Base-by-base conservation (phyloP, 2,797 vertebrate genomes). In the Notoglanidium macrostoma region DNA sequence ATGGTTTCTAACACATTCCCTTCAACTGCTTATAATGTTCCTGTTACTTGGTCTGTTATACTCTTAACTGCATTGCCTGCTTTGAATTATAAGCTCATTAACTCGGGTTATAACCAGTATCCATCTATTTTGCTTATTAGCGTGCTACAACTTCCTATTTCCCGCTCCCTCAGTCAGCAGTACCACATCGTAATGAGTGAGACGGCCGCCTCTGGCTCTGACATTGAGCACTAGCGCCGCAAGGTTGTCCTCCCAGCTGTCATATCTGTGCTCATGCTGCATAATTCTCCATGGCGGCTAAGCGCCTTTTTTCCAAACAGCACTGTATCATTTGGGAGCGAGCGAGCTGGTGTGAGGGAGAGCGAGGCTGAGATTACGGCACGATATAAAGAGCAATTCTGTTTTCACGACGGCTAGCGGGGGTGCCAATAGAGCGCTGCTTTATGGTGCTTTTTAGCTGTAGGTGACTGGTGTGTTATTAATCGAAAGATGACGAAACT, bases 231-330 rank as follows among this genome's bases (percentile, higher is more conserved):
- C 82, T 83, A 92, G 89, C 83, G 86, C 86, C 87, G 87, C 90
- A 92, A 92, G 94, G 94, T 94, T 90, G 85, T 89, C 85, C 88
- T 88, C 86, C 86, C 78, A 91, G 87, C 92, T 87, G 91, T 92
- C 92, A 91, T 87, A 87, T 90, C 83, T 87, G 87, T 84, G 61
- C 76, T 85, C 32, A 19, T 73, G 78, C 91, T 93, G 90, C 90
- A 88, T 92, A 88, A 93, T 93, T 92, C 91, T 91, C 91, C 84
- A 83, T 86, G 89, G 89, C 87, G 87, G 79, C 90, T 90, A 83
- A 55, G 84, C 86, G 65, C 72, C 67, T 86, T 84, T 88, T 90
- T 85, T 76, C 86, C 89, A 91, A 90, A 90, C 91, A 88, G 83
- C 88, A 79, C 86, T 89, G 90, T 88, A 90, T 91, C 89, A 88